Percentiles rank a stretch among this genome's conserved stretches.
These are phyloP conservation scores for Pilophorus perplexus DNA, from an alignment of 2,888 invertebrate genomes.

Conservation along the genomic window DNA sequence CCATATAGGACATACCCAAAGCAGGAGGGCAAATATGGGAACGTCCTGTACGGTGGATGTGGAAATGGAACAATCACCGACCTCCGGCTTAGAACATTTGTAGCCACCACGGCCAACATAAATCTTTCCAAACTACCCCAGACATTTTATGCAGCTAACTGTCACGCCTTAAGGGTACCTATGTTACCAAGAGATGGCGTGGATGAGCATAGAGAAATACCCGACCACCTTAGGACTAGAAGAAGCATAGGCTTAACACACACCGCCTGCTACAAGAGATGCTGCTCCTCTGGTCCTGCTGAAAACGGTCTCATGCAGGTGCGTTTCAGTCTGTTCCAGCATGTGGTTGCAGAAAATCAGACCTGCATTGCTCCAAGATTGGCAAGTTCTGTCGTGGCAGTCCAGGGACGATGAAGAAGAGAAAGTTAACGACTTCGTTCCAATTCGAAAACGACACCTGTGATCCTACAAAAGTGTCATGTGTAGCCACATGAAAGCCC, in stretches of 20 bases:
- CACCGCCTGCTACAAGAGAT: neutral
- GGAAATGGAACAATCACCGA: slow-evolving; percentile 19
- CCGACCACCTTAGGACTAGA: slow-evolving; percentile 49
- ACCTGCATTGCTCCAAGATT: no score
- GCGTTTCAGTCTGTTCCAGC: slow-evolving; percentile 11
- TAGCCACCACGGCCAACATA: slow-evolving; percentile 23
- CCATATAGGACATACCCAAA: slow-evolving; percentile 24
- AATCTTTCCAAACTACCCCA: slow-evolving; percentile 36
- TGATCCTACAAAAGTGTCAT: no score
- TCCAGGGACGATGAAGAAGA: no score
- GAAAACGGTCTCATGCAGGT: no score
- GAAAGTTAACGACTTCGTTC: no score
- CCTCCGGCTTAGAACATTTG: slow-evolving; percentile 28
- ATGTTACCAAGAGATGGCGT: slow-evolving; percentile 49
- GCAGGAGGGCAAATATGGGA: slow-evolving; percentile 34
- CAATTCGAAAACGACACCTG: no score
- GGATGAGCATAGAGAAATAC: slow-evolving; percentile 47
- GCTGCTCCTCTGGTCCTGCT: no score
- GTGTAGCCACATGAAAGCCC: no score
- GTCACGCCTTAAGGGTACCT: slow-evolving; percentile 49
- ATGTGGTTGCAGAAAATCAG: slow-evolving; percentile 21
- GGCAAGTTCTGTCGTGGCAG: slow-evolving; percentile 19
- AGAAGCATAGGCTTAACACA: slow-evolving; percentile 37
- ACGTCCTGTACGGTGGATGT: slow-evolving; percentile 30
- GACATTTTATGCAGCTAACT: slow-evolving; percentile 46